Percentiles rank a stretch among this genome's conserved stretches.
Evolutionary conservation across 1,140 invertebrate species (phyloP).

Genomic region (Potamilus streckersoni): DNA sequence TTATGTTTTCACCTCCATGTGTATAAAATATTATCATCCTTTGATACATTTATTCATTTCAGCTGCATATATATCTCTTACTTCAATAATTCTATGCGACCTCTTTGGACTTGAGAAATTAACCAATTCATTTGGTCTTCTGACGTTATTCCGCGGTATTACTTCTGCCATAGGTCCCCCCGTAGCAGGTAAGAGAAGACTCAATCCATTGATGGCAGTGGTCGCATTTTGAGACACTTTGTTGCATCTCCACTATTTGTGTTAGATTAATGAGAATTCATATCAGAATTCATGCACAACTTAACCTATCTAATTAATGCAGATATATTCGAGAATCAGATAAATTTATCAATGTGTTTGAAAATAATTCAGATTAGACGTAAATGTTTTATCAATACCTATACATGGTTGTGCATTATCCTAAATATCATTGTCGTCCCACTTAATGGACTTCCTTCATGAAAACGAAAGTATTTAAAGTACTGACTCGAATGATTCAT

Average conservation of each 20-base stretch:
- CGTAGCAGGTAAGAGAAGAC: conserved; percentile 59
- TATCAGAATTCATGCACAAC: too few species aligned
- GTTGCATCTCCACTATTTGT: background rate
- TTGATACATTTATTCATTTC: conserved; percentile 54
- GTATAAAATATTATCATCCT: background rate
- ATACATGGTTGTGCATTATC: too few species aligned
- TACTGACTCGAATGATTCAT: too few species aligned
- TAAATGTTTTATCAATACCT: too few species aligned
- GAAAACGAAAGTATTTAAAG: too few species aligned
- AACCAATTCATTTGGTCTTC: conserved; percentile 95
- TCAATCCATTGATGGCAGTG: background rate
- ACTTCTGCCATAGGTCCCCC: conserved; percentile 85
- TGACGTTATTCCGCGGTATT: conserved; percentile 93
- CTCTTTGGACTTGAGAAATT: conserved; percentile 93
- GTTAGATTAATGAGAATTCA: too few species aligned
- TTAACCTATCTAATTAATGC: too few species aligned
- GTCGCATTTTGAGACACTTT: background rate
- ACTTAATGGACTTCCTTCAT: too few species aligned
- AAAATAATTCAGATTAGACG: too few species aligned
- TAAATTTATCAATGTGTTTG: too few species aligned
- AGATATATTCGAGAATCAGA: too few species aligned
- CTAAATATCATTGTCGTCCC: too few species aligned
- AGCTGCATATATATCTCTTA: conserved; percentile 97
- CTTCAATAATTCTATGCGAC: conserved; percentile 97
- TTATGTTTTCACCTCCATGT: background rate